Evolutionary conservation across 2,797 vertebrate species (phyloP).

Genomic region (Zalophus californianus): DNA sequence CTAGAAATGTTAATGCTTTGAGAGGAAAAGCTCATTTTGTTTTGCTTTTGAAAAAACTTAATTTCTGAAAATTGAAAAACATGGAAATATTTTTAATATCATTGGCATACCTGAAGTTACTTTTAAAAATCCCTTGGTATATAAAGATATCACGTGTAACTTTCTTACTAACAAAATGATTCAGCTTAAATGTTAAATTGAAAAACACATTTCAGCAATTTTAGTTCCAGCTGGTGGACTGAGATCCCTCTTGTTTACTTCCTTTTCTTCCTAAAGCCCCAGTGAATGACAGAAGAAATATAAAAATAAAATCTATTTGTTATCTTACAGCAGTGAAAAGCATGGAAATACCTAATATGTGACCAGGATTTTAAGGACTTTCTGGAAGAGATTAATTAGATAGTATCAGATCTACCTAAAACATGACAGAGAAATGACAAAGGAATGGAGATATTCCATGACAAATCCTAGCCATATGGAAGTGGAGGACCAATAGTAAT

Average conservation of each 20-base stretch:
- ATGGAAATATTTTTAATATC: conserved; percentile 25
- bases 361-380: background rate
- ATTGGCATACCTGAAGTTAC: background rate
- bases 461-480: background rate
- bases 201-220: background rate
- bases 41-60: conserved; percentile 18
- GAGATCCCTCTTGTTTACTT: background rate
- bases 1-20: background rate
- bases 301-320: background rate
- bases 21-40: background rate
- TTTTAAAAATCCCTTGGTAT: background rate
- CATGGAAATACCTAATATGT: background rate
- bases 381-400: background rate
- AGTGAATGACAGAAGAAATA: background rate
- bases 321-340: background rate
- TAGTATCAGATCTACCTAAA: background rate
- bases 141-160: background rate
- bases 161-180: background rate
- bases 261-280: background rate
- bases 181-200: background rate
- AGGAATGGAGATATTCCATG: background rate
- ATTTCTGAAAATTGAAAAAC: background rate
- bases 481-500: background rate
- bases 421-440: background rate
- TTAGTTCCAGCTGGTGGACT: background rate